Percentiles rank a stretch among this genome's conserved stretches.
Conservation (phyloP, 2,113 vertebrate genomes). For the Colossoma macropomum region DNA sequence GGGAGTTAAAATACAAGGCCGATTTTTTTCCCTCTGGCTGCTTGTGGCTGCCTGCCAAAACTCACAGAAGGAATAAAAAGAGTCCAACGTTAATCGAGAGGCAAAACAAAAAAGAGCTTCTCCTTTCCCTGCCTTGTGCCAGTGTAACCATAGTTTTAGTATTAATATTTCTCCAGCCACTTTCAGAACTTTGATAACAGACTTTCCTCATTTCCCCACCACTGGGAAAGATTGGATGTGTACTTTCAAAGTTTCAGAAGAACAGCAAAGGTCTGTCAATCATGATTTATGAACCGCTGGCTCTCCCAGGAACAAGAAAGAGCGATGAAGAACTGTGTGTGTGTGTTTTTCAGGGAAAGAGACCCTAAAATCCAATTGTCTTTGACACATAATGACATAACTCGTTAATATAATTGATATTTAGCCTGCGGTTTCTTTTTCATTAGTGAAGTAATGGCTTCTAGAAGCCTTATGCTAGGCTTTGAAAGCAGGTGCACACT, state of each 20-base stretch:
- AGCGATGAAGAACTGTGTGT: too few species aligned
- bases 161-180: slow-evolving; percentile 57
- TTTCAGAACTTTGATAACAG: slow-evolving; percentile 49
- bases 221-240: slow-evolving; percentile 5
- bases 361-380: neutral
- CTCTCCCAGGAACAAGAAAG: neutral
- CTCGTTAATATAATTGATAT: neutral
- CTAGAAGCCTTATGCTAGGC: neutral
- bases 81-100: slow-evolving; percentile 38
- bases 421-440: neutral
- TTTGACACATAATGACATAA: neutral
- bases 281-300: neutral
- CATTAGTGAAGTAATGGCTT: neutral
- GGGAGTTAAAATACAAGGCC: neutral
- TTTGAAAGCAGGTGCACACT: neutral
- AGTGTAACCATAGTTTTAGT: slow-evolving; percentile 55
- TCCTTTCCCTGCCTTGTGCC: slow-evolving; percentile 43
- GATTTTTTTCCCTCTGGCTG: neutral
- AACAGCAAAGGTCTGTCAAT: slow-evolving; percentile 10
- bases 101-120: slow-evolving; percentile 37
- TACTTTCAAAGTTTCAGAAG: neutral
- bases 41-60: slow-evolving; percentile 45
- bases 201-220: slow-evolving; percentile 42
- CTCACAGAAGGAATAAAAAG: slow-evolving; percentile 45
- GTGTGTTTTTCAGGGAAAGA: neutral